Percentiles rank a stretch among this genome's conserved stretches.
phyloP scores from a whole-genome alignment of 2,113 vertebrate species.

The Coracopsis vasa region DNA sequence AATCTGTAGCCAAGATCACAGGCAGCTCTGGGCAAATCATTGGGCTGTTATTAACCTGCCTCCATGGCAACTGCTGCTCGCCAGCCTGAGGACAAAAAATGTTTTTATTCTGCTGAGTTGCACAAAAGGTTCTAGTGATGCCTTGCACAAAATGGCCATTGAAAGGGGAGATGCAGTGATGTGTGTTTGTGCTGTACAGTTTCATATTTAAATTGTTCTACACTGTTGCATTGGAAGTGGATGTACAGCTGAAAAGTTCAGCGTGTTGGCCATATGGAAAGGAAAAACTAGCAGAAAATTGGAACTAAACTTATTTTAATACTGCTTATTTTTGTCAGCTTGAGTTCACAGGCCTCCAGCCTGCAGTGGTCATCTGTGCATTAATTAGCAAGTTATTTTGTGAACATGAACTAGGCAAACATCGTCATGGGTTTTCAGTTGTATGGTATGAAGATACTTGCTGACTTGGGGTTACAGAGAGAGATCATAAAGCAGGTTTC shows the following conservation, averaged over 20 bases:
- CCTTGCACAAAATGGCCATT: constrained; percentile 79
- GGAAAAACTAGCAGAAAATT: background rate
- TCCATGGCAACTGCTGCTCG: constrained; percentile 86
- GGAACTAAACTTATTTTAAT: background rate
- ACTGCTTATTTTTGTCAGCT: background rate
- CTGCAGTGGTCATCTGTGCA: background rate
- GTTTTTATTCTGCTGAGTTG: constrained; percentile 85
- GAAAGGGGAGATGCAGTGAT: constrained; percentile 69
- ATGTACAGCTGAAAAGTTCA: background rate
- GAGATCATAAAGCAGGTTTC: background rate
- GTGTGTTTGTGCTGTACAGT: constrained; percentile 47
- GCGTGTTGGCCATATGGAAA: background rate
- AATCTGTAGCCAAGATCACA: constrained; percentile 80
- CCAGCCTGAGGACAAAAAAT: constrained; percentile 82
- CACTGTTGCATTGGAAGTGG: background rate
- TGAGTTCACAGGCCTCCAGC: background rate
- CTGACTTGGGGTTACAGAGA: background rate
- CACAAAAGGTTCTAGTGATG: constrained; percentile 85
- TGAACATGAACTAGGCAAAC: background rate
- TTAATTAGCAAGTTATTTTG: background rate
- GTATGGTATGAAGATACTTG: background rate
- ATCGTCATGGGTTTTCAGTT: background rate
- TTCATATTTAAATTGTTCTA: constrained; percentile 66
- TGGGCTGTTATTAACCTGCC: constrained; percentile 86
- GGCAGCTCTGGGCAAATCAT: constrained; percentile 80